Conservation (phyloP, 2,113 vertebrate genomes). For the Hemichromis elongatus region DNA sequence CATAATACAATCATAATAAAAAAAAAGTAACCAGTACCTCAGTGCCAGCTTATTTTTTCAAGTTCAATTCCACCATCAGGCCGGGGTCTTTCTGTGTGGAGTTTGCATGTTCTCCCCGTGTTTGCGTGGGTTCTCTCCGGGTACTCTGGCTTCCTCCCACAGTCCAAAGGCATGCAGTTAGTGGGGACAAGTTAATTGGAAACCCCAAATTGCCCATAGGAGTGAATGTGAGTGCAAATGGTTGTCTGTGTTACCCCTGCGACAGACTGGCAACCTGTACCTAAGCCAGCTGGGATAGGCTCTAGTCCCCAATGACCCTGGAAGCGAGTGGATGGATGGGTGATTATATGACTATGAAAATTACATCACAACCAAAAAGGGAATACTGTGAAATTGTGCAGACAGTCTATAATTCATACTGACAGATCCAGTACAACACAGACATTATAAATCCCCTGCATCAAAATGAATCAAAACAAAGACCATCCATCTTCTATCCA, state of each 20-base stretch:
- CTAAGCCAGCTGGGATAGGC: no score
- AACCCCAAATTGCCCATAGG: not conserved
- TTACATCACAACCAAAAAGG: not conserved
- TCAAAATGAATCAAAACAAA: not conserved
- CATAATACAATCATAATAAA: not conserved
- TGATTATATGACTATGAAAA: not conserved
- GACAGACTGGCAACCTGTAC: no score
- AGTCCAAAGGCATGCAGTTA: not conserved
- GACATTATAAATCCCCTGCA: not conserved
- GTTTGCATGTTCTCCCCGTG: not conserved
- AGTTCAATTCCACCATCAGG: not conserved
- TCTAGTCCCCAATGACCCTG: no score
- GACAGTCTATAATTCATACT: not conserved
- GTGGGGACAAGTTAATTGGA: not conserved
- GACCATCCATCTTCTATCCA: not conserved
- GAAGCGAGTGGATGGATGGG: no score
- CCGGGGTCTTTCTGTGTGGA: not conserved
- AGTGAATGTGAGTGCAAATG: no score
- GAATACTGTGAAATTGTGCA: not conserved
- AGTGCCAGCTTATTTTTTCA: no score
- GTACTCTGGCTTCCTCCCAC: not conserved
- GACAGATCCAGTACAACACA: not conserved
- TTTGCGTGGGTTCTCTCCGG: not conserved
- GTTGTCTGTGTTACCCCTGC: no score
- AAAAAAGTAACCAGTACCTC: not conserved